Base-by-base conservation (phyloP, 2,113 vertebrate species). In the Datnioides undecimradiatus region DNA sequence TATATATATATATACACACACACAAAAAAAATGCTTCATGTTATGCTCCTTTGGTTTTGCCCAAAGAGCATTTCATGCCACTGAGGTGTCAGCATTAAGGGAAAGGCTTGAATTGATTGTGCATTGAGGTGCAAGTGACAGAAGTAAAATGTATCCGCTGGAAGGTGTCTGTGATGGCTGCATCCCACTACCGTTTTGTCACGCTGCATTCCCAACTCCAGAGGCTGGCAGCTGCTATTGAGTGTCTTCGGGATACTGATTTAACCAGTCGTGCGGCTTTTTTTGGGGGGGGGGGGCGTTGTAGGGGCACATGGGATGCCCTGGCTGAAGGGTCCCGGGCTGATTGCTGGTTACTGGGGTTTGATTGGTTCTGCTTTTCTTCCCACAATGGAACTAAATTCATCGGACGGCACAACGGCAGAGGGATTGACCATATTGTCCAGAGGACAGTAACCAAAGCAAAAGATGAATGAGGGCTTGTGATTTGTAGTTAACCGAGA, bases 331-430 rank as follows among this genome's bases (percentile, higher is more conserved):
- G 86, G 90, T 92, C 91, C 92, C 75, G 31, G 81, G 55, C 93
- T 94, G 93, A 95, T 94, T 95, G 93, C 91, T 65, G 82, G 86
- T 89, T 88, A 75, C 87, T 79, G 82, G 76, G 87, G 72, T 88
- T 88, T 94, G 93, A 95, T 95, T 94, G 91, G 91, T 91, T 90
- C 90, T 46, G 76, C 83, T 89, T 87, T 87, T 83, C 85, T 87
- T 68, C 65, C 79, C 82, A 94, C 91, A 94, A 93, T 94, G 88
- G 92, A 60, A 84, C 87, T 93, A 92, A 93, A 93, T 93, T 90
- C 85, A 62, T 51, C 83, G 90, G 91, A 93, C 80, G 74, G 86
- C 83, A 81, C 57, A 84, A 74, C 73, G 69, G 86, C n/a, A 86
- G 84, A 80, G 76, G 88, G 85, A 92, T 84, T 93, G 93, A 91